A percentile compares a stretch with the other conserved stretches of the same genome.
Conservation (phyloP, 2,797 vertebrate genomes). For the Myotis findleyi region DNA sequence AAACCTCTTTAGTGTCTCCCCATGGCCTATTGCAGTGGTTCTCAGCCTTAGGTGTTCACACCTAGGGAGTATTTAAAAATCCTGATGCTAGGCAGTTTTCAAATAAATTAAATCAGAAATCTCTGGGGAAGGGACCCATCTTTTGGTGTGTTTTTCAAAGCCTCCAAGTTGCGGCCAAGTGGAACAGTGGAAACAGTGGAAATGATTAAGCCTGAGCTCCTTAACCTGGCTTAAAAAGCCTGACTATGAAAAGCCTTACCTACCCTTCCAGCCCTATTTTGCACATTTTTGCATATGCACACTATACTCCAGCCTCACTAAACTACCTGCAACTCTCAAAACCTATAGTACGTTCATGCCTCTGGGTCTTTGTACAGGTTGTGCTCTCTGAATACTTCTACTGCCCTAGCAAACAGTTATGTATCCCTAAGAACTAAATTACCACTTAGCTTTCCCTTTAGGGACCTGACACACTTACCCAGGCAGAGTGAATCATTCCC, state of each 20-base stretch:
- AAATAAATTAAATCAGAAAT: slow-evolving; percentile 27
- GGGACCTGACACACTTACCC: neutral
- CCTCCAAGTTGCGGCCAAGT: neutral
- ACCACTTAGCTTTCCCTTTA: neutral
- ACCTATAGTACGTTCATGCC: neutral
- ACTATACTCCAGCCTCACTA: neutral
- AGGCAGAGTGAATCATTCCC: neutral
- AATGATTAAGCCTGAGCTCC: slow-evolving; percentile 12
- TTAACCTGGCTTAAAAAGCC: neutral
- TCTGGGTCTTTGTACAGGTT: neutral
- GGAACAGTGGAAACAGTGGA: neutral
- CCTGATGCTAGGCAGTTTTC: neutral
- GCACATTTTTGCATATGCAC: neutral
- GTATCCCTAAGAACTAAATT: neutral
- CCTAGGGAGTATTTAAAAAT: neutral
- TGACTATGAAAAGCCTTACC: neutral
- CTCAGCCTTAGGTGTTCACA: neutral
- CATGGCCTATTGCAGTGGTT: neutral
- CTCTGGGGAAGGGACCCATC: neutral
- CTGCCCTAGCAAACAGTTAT: neutral
- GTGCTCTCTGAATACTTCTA: neutral
- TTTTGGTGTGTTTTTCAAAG: neutral
- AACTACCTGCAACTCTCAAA: neutral
- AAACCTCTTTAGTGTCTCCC: neutral
- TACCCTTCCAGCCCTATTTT: neutral